phyloP scores from a whole-genome alignment of 1,140 invertebrate genomes.

The Trichomalopsis sarcophagae region DNA sequence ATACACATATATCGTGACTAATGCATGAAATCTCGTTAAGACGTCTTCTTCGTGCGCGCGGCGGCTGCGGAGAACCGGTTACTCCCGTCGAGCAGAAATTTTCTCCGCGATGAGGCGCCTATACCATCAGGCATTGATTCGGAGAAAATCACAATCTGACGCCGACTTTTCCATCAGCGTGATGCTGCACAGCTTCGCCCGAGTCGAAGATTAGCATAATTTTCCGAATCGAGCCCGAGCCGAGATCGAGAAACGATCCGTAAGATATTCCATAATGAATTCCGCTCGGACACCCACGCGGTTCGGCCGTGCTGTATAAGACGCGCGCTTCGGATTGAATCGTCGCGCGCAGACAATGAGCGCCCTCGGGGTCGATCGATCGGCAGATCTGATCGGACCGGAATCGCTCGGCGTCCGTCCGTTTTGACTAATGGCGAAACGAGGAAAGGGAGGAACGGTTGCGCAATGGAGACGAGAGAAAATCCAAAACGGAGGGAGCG shows the following conservation, averaged over 20 bases:
- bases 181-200: background rate
- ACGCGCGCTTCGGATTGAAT: slow-evolving; percentile 13
- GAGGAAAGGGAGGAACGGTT: background rate
- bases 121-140: too few relatives aligned
- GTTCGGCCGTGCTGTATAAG: slow-evolving; percentile 17
- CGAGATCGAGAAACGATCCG: slow-evolving; percentile 30
- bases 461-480: background rate
- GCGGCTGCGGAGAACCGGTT: background rate
- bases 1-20: slow-evolving; percentile 41
- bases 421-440: background rate
- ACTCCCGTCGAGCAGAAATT: too few relatives aligned
- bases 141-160: too few relatives aligned
- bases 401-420: slow-evolving; percentile 6
- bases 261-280: slow-evolving; percentile 49
- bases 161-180: too few relatives aligned
- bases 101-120: too few relatives aligned
- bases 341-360: slow-evolving; percentile 6
- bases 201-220: slow-evolving; percentile 33
- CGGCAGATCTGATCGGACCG: slow-evolving; percentile 21
- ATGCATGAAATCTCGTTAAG: slow-evolving; percentile 52
- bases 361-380: background rate
- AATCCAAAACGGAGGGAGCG: background rate
- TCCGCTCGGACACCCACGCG: slow-evolving; percentile 46
- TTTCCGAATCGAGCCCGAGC: slow-evolving; percentile 20
- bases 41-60: slow-evolving; percentile 42